Conservation (phyloP, 2,113 vertebrate genomes). For the Pteronura brasiliensis region DNA sequence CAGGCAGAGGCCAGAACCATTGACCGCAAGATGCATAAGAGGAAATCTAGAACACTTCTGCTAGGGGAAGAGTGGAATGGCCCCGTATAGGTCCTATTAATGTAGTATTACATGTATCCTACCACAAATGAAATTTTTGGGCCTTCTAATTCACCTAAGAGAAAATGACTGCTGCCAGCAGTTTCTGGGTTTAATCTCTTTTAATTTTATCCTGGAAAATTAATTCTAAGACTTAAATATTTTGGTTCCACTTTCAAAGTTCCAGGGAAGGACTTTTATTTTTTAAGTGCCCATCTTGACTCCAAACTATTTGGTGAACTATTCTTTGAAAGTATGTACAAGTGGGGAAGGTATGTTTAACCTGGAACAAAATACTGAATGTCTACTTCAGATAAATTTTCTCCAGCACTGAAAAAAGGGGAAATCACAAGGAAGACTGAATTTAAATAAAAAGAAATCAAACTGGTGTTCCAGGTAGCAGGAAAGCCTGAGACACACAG, state of each 20-base stretch:
- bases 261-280: background rate
- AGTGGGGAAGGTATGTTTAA: background rate
- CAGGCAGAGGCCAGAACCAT: background rate
- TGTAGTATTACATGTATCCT: background rate
- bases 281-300: background rate
- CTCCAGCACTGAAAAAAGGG: background rate
- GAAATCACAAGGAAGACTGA: background rate
- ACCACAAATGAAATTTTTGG: background rate
- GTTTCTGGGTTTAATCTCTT: background rate
- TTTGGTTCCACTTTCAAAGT: background rate
- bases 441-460: background rate
- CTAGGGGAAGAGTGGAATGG: rapidly evolving
- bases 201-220: background rate
- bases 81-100: background rate
- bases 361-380: background rate
- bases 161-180: background rate
- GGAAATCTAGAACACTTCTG: background rate
- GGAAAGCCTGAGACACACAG: background rate
- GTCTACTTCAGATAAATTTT: background rate
- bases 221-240: background rate
- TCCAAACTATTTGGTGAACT: background rate
- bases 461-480: background rate
- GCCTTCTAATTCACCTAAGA: background rate
- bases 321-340: background rate
- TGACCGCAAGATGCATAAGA: background rate